These are phyloP conservation scores for Steromphala cineraria DNA, from an alignment of 2,888 invertebrate species.

Conservation along the genomic window DNA sequence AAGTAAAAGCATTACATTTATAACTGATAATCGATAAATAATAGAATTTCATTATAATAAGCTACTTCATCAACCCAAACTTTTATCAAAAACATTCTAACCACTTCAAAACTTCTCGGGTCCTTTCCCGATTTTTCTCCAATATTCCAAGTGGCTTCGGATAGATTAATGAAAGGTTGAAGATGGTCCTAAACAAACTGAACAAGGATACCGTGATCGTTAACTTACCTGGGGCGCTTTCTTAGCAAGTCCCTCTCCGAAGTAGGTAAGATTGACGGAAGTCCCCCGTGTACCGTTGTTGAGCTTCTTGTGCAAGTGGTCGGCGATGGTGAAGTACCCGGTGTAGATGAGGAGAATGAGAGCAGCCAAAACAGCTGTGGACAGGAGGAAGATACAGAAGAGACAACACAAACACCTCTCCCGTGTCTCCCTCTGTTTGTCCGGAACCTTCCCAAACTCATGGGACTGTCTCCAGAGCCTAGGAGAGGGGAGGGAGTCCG, in stretches of 20 bases:
- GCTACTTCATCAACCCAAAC: too few relatives aligned
- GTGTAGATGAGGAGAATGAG: conserved; percentile 12
- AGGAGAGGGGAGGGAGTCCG: background rate
- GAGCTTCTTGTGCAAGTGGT: background rate
- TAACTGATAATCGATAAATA: too few relatives aligned
- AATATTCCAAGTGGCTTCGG: too few relatives aligned
- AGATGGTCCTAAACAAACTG: background rate
- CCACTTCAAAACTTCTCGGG: too few relatives aligned
- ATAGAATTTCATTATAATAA: too few relatives aligned
- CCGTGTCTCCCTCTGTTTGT: conserved; percentile 1
- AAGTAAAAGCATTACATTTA: too few relatives aligned
- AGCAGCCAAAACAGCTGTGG: conserved; percentile 1
- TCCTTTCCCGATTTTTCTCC: too few relatives aligned
- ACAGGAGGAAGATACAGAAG: conserved; percentile 22
- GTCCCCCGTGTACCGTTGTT: background rate
- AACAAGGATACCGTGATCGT: background rate
- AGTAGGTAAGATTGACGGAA: conserved; percentile 7
- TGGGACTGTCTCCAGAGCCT: background rate
- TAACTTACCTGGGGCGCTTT: background rate
- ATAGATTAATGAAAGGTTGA: too few relatives aligned
- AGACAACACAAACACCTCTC: conserved; percentile 17
- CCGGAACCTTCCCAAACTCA: background rate
- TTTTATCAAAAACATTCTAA: too few relatives aligned
- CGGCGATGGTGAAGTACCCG: background rate
- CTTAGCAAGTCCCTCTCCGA: conserved; percentile 6